These are phyloP conservation scores for Beaufortia kweichowensis DNA, from an alignment of 2,113 vertebrate genomes.

Conservation along the genomic window DNA sequence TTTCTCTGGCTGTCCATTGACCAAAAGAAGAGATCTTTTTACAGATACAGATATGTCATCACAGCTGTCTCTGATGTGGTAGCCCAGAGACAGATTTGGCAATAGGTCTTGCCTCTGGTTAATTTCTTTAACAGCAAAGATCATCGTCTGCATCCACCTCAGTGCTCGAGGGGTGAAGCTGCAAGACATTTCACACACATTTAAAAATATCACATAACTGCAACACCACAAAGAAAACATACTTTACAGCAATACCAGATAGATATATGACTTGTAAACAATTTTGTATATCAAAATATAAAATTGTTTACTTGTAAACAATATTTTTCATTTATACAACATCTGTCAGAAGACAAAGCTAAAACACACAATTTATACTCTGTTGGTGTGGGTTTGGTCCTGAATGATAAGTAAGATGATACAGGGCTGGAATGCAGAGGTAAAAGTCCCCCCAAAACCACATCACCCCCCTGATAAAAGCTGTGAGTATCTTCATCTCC, in stretches of 20 bases:
- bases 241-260: neutral
- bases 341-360: slow-evolving; percentile 1
- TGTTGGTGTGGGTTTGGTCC: slow-evolving; percentile 59
- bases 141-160: slow-evolving; percentile 74
- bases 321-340: neutral
- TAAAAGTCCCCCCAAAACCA: slow-evolving; percentile 73
- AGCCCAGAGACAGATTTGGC: slow-evolving; percentile 68
- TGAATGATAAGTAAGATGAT: slow-evolving; percentile 56
- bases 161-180: slow-evolving; percentile 71
- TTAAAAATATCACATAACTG: neutral
- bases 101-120: slow-evolving; percentile 69
- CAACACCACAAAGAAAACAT: neutral
- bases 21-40: slow-evolving; percentile 63
- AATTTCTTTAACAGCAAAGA: slow-evolving; percentile 71
- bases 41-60: slow-evolving; percentile 67
- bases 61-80: slow-evolving; percentile 71
- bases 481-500: slow-evolving; percentile 63
- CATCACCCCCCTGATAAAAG: slow-evolving; percentile 68
- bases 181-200: slow-evolving; percentile 16
- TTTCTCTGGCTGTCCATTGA: slow-evolving; percentile 65
- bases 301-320: too few species aligned
- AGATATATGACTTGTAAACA: neutral
- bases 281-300: too few species aligned
- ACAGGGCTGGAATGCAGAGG: slow-evolving; percentile 70
- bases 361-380: slow-evolving; percentile 68